Percentiles rank a stretch among this genome's conserved stretches.
phyloP scores from a whole-genome alignment of 1,140 invertebrate genomes.

The Heliothis virescens region DNA sequence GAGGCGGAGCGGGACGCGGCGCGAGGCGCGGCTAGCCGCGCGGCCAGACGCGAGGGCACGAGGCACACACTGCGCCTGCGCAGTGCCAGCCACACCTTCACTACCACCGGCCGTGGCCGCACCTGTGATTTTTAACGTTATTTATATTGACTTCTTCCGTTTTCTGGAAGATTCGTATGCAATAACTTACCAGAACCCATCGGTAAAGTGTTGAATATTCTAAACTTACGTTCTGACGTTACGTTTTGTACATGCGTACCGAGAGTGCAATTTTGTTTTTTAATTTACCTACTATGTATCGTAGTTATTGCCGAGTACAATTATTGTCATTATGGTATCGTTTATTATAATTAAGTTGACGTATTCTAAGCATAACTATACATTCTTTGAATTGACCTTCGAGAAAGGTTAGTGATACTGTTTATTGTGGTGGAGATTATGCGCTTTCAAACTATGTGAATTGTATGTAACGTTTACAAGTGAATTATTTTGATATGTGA shows the following conservation, averaged over 20 bases:
- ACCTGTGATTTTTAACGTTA: slow-evolving; percentile 70
- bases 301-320: slow-evolving; percentile 78
- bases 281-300: slow-evolving; percentile 61
- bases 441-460: slow-evolving; percentile 72
- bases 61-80: neutral
- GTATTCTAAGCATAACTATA: slow-evolving; percentile 84
- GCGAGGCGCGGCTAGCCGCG: slow-evolving; percentile 47
- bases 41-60: neutral
- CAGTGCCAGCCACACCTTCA: neutral
- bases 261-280: slow-evolving; percentile 74
- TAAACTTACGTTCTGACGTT: slow-evolving; percentile 69
- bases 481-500: slow-evolving; percentile 64
- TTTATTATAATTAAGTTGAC: slow-evolving; percentile 78
- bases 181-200: slow-evolving; percentile 66
- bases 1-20: slow-evolving; percentile 54
- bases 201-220: slow-evolving; percentile 78
- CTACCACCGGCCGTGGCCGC: slow-evolving; percentile 50
- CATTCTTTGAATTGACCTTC: slow-evolving; percentile 86
- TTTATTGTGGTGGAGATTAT: slow-evolving; percentile 75
- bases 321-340: slow-evolving; percentile 68
- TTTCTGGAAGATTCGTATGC: slow-evolving; percentile 66
- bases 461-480: slow-evolving; percentile 59
- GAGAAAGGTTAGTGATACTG: slow-evolving; percentile 85
- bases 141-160: slow-evolving; percentile 72
- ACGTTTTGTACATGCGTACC: slow-evolving; percentile 64